Evolutionary conservation across 2,113 vertebrate genomes (phyloP).

Genomic region (Hemibagrus wyckioides): DNA sequence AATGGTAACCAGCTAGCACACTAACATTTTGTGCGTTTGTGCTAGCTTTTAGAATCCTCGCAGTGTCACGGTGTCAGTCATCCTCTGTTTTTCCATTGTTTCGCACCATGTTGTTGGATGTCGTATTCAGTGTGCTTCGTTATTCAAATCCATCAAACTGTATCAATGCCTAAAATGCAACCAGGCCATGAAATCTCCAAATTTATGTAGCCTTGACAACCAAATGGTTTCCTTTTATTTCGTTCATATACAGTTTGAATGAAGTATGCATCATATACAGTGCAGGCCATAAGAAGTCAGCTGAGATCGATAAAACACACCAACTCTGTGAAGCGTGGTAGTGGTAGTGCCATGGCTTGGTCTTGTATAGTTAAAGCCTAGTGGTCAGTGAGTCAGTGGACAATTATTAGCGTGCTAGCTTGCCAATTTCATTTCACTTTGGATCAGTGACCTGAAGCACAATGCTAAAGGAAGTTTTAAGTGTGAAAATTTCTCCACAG

Average conservation of each 20-base stretch:
- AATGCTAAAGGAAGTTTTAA: not conserved
- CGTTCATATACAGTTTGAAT: constrained; percentile 7
- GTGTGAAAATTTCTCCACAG: no score
- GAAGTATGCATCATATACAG: constrained; percentile 8
- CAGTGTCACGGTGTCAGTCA: not conserved
- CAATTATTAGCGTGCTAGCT: no score
- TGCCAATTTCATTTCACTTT: not conserved
- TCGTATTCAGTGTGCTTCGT: constrained; percentile 27
- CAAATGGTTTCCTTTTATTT: constrained; percentile 40
- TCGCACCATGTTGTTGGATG: constrained; percentile 23
- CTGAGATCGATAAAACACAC: not conserved
- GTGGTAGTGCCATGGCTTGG: not conserved
- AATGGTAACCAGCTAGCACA: not conserved
- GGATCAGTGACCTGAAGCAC: not conserved
- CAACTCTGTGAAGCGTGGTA: not conserved
- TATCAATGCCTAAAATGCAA: constrained; percentile 21
- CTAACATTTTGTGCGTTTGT: not conserved
- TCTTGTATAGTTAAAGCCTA: not conserved
- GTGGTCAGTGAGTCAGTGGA: not conserved
- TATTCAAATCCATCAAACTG: constrained; percentile 37
- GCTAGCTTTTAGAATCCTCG: not conserved
- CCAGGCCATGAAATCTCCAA: constrained; percentile 28
- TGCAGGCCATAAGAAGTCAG: constrained; percentile 17
- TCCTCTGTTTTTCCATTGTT: not conserved
- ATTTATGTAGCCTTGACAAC: constrained; percentile 45